Conservation (phyloP, 2,888 invertebrate species). For the Mythimna lalbum region DNA sequence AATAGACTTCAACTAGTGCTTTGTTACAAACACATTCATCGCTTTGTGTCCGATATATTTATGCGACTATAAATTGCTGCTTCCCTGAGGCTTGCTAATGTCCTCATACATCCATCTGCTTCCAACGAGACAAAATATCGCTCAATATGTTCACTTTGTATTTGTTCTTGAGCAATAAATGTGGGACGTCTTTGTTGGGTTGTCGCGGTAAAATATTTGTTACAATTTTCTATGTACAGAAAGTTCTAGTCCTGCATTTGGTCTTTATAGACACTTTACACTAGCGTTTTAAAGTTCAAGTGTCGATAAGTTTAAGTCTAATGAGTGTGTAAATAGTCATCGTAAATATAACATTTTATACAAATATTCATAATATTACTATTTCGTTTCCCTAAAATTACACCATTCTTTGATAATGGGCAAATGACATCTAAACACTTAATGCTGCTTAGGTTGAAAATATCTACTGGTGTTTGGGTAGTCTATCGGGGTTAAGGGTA, state of each 20-base stretch:
- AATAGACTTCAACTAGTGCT: conserved; percentile 58
- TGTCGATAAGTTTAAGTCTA: not conserved
- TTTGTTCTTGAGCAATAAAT: conserved; percentile 54
- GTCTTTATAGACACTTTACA: not conserved
- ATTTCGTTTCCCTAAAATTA: not conserved
- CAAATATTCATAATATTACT: not conserved
- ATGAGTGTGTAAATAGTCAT: not conserved
- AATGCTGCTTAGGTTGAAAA: not conserved
- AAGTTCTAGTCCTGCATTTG: not conserved
- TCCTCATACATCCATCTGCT: conserved; percentile 59
- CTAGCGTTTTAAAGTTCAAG: not conserved
- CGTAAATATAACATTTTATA: not conserved
- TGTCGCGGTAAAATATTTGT: conserved; percentile 21
- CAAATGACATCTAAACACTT: not conserved
- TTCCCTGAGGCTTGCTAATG: conserved; percentile 63
- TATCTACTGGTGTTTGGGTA: not conserved
- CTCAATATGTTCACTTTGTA: conserved; percentile 53
- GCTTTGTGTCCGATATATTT: conserved; percentile 60
- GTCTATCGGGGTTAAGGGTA: no score
- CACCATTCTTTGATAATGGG: not conserved
- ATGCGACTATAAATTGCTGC: conserved; percentile 64
- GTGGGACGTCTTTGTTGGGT: conserved; percentile 29
- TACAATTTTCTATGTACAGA: conserved; percentile 3
- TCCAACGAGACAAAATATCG: conserved; percentile 58
- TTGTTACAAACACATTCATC: conserved; percentile 61